These are phyloP conservation scores for Apantesis nais DNA, from an alignment of 2,888 invertebrate species.

Conservation along the genomic window DNA sequence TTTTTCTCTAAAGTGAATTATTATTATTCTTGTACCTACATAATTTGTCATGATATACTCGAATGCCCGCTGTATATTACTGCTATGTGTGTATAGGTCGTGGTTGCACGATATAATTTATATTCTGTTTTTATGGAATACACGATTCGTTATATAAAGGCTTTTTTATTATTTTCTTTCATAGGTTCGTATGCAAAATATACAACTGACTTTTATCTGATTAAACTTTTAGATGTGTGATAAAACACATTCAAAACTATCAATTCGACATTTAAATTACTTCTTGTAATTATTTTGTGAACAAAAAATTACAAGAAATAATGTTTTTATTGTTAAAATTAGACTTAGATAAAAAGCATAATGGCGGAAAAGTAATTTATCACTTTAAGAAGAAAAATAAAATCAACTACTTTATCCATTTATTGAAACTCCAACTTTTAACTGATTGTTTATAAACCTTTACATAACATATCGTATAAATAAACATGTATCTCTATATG, in stretches of 20 bases:
- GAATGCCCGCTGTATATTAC: conserved; percentile 11
- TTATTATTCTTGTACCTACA: neutral
- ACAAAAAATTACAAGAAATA: no score
- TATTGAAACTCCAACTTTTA: neutral
- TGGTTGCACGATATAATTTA: conserved; percentile 1
- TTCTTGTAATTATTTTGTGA: no score
- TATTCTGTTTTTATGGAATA: neutral
- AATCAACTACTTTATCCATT: neutral
- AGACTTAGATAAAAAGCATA: no score
- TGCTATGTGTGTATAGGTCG: conserved; percentile 6
- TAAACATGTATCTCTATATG: neutral
- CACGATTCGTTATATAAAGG: conserved; percentile 5
- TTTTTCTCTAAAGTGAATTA: neutral
- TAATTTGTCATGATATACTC: neutral
- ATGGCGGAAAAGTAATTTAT: no score
- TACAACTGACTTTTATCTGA: neutral
- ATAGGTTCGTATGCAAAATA: neutral
- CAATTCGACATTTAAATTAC: no score
- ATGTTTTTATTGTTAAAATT: neutral
- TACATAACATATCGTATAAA: neutral
- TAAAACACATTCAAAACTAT: no score
- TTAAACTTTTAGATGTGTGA: no score
- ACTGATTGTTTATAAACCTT: neutral
- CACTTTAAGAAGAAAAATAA: no score
- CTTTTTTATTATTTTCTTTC: neutral